These are phyloP conservation scores for Leiothrix lutea DNA, from an alignment of 2,113 vertebrate genomes.

Conservation along the genomic window DNA sequence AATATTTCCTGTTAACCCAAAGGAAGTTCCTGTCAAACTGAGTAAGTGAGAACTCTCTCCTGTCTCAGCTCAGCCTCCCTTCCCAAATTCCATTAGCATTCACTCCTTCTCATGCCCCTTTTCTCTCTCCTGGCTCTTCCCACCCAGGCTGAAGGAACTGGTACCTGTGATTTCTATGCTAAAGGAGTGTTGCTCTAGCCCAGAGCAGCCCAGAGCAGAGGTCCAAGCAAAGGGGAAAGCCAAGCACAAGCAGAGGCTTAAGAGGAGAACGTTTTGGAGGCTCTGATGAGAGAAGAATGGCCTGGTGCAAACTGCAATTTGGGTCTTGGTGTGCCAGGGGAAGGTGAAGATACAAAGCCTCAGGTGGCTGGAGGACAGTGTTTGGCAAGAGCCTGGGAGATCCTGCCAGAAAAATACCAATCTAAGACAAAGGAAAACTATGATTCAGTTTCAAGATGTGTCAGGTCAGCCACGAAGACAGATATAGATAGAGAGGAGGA, in stretches of 20 bases:
- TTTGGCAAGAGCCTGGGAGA: background rate
- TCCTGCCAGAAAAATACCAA: background rate
- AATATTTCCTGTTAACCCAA: background rate
- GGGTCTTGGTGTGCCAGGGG: background rate
- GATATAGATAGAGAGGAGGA: background rate
- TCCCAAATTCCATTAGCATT: background rate
- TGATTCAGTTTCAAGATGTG: background rate
- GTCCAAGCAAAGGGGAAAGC: background rate
- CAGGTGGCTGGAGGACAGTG: background rate
- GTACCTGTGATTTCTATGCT: background rate
- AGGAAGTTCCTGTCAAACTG: background rate
- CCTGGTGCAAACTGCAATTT: background rate
- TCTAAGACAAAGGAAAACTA: background rate
- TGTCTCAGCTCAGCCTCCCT: background rate
- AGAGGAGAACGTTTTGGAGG: background rate
- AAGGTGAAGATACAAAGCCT: background rate
- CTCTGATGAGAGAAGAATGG: background rate
- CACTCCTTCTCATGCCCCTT: background rate
- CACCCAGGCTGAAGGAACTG: background rate
- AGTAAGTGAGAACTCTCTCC: background rate
- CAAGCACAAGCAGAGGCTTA: background rate
- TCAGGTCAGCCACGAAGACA: background rate
- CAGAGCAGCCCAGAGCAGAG: background rate
- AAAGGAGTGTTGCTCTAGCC: background rate
- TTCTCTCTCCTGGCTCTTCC: background rate